A percentile compares a stretch with the other conserved stretches of the same genome.
Evolutionary conservation across 2,113 vertebrate species (phyloP).

Genomic region (Platichthys stellatus): DNA sequence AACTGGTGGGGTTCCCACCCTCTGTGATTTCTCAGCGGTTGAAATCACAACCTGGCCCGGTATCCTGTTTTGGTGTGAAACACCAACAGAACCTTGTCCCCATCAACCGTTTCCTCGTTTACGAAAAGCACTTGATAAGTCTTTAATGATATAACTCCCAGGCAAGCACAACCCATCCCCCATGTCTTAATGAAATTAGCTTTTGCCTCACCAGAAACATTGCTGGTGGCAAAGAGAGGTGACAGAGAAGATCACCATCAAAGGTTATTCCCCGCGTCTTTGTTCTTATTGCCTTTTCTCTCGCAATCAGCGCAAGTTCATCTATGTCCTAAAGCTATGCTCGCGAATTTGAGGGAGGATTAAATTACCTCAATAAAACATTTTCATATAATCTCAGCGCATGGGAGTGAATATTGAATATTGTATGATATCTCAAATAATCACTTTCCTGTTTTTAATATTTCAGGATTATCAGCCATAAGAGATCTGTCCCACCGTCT

Average conservation of each 20-base stretch:
- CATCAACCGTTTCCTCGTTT: slow-evolving; percentile 46
- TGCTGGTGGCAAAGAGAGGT: slow-evolving; percentile 70
- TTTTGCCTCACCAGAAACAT: slow-evolving; percentile 62
- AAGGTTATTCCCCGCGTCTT: slow-evolving; percentile 68
- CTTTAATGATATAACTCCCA: slow-evolving; percentile 57
- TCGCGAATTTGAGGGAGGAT: slow-evolving; percentile 39
- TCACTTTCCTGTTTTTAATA: slow-evolving; percentile 63
- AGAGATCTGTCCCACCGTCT: slow-evolving; percentile 47
- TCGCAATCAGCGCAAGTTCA: slow-evolving; percentile 67
- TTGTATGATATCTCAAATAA: slow-evolving; percentile 65
- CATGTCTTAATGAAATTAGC: slow-evolving; percentile 78
- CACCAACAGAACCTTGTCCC: slow-evolving; percentile 49
- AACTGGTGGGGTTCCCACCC: slow-evolving; percentile 24
- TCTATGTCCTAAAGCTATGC: slow-evolving; percentile 64
- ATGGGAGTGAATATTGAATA: slow-evolving; percentile 60
- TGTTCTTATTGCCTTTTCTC: slow-evolving; percentile 68
- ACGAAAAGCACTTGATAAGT: slow-evolving; percentile 49
- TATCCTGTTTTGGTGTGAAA: slow-evolving; percentile 38
- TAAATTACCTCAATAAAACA: slow-evolving; percentile 72
- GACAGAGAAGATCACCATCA: slow-evolving; percentile 77
- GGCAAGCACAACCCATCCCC: slow-evolving; percentile 45
- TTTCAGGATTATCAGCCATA: slow-evolving; percentile 59
- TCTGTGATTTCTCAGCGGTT: slow-evolving; percentile 15
- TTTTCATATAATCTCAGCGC: slow-evolving; percentile 57
- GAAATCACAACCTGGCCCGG: slow-evolving; percentile 34